Conservation (phyloP, 2,113 vertebrate genomes). For the Fregata magnificens region DNA sequence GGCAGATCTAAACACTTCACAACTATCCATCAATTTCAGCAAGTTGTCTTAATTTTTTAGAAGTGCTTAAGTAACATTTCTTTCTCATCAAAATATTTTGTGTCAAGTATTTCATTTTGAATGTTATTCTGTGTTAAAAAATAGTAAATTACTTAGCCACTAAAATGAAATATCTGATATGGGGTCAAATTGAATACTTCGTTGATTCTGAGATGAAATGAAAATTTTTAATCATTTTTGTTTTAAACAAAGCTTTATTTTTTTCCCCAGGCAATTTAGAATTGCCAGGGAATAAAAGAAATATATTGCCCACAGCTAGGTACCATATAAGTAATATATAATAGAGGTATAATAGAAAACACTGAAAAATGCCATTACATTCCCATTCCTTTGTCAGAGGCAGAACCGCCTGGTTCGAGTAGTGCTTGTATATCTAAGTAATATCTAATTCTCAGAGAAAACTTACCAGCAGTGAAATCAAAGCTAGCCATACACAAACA, state of each 20-base stretch:
- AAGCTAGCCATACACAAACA: background rate
- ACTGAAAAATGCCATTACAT: background rate
- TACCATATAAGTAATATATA: slow-evolving; percentile 1
- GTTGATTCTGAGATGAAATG: background rate
- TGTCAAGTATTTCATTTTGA: background rate
- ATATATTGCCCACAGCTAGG: background rate
- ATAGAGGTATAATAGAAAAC: background rate
- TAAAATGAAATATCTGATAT: background rate
- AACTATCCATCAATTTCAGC: background rate
- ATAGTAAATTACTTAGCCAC: background rate
- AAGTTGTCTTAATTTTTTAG: background rate
- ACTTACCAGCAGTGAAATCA: background rate
- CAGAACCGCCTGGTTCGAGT: background rate
- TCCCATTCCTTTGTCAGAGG: background rate
- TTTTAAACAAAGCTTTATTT: background rate
- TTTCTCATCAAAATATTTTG: background rate
- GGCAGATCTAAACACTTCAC: background rate
- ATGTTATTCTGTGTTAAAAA: background rate
- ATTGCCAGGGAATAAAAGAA: slow-evolving; percentile 10
- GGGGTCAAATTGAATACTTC: background rate
- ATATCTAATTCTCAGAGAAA: background rate
- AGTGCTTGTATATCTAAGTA: background rate
- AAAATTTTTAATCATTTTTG: background rate
- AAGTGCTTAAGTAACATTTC: background rate
- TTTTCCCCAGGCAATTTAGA: background rate